Conservation (phyloP, 2,888 invertebrate species). For the Drosophila buzzatii region DNA sequence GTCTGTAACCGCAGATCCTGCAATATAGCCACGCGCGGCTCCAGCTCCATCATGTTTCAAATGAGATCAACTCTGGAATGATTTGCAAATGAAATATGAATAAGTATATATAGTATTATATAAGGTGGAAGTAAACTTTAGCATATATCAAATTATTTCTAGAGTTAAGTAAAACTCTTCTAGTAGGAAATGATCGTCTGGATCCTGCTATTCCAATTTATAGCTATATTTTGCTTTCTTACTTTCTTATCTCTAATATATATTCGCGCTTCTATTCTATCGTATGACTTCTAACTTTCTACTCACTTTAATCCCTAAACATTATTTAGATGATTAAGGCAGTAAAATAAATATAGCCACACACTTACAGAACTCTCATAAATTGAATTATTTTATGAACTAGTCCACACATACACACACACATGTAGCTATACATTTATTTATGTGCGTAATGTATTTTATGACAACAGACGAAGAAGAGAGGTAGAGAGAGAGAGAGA, state of each 20-base stretch:
- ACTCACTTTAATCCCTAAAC: not conserved
- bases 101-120: too few relatives aligned
- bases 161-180: too few relatives aligned
- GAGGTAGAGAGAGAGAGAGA: not conserved
- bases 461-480: not conserved
- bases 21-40: constrained; percentile 91
- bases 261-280: not conserved
- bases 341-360: constrained; percentile 15
- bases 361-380: constrained; percentile 16
- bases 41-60: constrained; percentile 84
- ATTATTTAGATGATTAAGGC: constrained; percentile 13
- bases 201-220: not conserved
- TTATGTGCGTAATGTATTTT: constrained; percentile 31
- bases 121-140: too few relatives aligned
- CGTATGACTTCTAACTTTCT: not conserved
- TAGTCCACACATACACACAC: constrained; percentile 3
- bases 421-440: not conserved
- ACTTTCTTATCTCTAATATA: not conserved
- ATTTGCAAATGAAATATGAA: too few relatives aligned
- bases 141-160: too few relatives aligned
- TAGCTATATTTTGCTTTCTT: not conserved
- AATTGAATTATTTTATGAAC: constrained; percentile 52
- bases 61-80: constrained; percentile 27
- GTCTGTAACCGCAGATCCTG: constrained; percentile 96
- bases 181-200: too few relatives aligned